Percentiles rank a stretch among this genome's conserved stretches.
Evolutionary conservation across 2,113 vertebrate species (phyloP).

Genomic region (Podarcis cretensis): DNA sequence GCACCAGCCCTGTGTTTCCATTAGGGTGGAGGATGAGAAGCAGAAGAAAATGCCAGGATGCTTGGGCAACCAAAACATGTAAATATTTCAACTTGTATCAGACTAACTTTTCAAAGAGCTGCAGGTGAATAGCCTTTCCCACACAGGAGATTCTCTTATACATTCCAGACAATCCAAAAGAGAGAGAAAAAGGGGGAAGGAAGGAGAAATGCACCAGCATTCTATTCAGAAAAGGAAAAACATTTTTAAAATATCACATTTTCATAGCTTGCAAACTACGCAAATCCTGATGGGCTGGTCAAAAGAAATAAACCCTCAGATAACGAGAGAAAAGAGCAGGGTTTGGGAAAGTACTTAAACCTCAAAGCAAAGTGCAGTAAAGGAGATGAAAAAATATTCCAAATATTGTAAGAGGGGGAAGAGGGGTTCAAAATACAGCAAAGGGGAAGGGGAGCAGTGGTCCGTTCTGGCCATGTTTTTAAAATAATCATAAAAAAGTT

Average conservation of each 20-base stretch:
- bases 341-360: constrained; percentile 34
- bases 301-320: constrained; percentile 50
- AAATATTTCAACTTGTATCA: constrained; percentile 55
- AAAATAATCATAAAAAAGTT: constrained; percentile 73
- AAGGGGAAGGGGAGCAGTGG: constrained; percentile 37
- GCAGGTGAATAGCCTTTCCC: constrained; percentile 40
- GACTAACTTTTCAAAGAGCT: constrained; percentile 47
- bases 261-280: constrained; percentile 1
- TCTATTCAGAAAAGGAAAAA: neutral
- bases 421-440: constrained; percentile 41
- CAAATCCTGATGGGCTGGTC: neutral
- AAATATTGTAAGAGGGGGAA: constrained; percentile 73
- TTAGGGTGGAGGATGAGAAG: constrained; percentile 63
- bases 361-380: constrained; percentile 25
- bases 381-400: constrained; percentile 8
- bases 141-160: constrained; percentile 32
- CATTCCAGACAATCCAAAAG: constrained; percentile 4
- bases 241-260: neutral
- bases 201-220: neutral
- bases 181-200: neutral
- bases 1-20: constrained; percentile 76
- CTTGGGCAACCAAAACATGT: constrained; percentile 40
- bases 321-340: neutral
- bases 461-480: constrained; percentile 77
- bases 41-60: constrained; percentile 40